Evolutionary conservation across 1,140 invertebrate species (phyloP), one percentile per base, ranked within the genome.

Genomic region (Drosophila mauritiana): DNA sequence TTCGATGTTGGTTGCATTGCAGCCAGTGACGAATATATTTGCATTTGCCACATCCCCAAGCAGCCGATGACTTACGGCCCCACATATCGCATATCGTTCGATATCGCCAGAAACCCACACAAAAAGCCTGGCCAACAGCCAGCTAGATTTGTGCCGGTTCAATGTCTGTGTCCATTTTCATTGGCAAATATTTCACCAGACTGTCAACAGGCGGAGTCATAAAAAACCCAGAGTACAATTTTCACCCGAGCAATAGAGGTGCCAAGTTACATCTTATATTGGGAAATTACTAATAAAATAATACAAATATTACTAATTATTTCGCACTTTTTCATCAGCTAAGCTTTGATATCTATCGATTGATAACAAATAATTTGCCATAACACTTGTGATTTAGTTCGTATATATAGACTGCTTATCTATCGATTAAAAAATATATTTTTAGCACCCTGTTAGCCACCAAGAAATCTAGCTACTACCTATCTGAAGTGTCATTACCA

Each of bases 11-110:
- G 45, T 64, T 67, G 45, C 55, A 45, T 61, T 67, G 7, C 31
- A 15, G 59, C 27, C 63, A 69, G 49, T 52, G 53, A 53, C 61
- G 42, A 48, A 45, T 55, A 48, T 57, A 77, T 69, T 68, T 68
- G 64, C 68, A 70, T 70, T 70, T 15, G 64, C 54, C 62, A 58
- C 49, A 45, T 61, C 39, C 39, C 39, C 39, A 61, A 68, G 55
- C 39, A 12, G 12, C 54, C 27, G 51, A 77, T 77, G 62, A 77
- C 70, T 67, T 72, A 55, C 40, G 57, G 74, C 73, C 76, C 64
- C 43, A 55, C 62, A 65, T 78, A 78, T 82, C 79, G 62, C 73
- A 80, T 85, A 74, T 85, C 81, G 69, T 61, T 61, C 72, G 67
- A 78, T 74, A 75, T 31, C 31, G 31, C 8, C 7, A 7, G 39